phyloP scores from a whole-genome alignment of 2,888 invertebrate genomes.

The Erebia epiphron region DNA sequence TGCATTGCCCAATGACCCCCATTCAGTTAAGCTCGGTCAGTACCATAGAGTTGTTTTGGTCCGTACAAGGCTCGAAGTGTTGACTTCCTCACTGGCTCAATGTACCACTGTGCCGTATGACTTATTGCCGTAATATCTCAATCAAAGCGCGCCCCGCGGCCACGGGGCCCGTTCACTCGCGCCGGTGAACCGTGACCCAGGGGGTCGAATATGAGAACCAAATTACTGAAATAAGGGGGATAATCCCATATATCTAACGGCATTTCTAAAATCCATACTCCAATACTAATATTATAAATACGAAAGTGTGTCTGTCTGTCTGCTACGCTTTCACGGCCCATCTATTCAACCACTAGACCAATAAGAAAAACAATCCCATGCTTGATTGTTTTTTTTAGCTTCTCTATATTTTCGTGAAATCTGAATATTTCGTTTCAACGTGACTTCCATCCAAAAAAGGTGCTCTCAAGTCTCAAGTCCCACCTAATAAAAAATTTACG shows the following conservation, averaged over 20 bases:
- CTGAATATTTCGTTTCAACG: too few species aligned
- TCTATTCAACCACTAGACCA: too few species aligned
- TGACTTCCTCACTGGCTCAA: conserved; percentile 31
- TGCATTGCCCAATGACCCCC: neutral
- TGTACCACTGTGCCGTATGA: conserved; percentile 35
- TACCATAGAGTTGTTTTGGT: neutral
- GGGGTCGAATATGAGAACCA: conserved; percentile 28
- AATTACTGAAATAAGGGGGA: neutral
- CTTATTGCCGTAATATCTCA: conserved; percentile 38
- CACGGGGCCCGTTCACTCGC: conserved; percentile 40
- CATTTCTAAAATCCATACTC: too few species aligned
- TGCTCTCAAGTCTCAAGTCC: too few species aligned
- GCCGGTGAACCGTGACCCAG: conserved; percentile 40
- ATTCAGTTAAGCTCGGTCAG: neutral
- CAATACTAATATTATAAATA: too few species aligned
- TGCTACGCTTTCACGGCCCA: too few species aligned
- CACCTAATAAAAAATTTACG: too few species aligned
- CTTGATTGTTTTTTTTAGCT: too few species aligned
- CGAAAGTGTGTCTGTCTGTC: too few species aligned
- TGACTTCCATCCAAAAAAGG: too few species aligned
- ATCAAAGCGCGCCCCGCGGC: conserved; percentile 31
- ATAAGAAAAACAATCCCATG: too few species aligned
- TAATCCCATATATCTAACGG: neutral
- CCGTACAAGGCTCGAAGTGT: neutral
- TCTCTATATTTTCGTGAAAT: too few species aligned